Percentiles rank a stretch among this genome's conserved stretches.
These are phyloP conservation scores for Hypselothyrea guttata DNA, from an alignment of 2,888 invertebrate genomes.

Conservation along the genomic window DNA sequence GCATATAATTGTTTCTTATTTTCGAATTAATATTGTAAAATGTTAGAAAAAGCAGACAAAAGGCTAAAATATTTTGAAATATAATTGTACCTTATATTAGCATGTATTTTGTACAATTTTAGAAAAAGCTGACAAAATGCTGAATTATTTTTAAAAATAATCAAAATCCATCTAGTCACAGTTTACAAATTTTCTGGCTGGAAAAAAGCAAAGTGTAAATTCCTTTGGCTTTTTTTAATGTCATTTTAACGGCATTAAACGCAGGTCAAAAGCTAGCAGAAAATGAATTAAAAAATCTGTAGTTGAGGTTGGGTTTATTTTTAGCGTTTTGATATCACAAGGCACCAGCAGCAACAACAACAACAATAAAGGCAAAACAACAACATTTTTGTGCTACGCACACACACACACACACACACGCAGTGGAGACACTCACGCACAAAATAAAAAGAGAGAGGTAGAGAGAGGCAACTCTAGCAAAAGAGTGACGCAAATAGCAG, in stretches of 20 bases:
- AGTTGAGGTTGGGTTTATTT: constrained; percentile 68
- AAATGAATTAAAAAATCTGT: constrained; percentile 33
- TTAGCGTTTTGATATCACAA: constrained; percentile 74
- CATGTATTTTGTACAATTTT: too few relatives aligned
- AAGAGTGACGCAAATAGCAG: constrained; percentile 71
- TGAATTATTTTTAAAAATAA: too few relatives aligned
- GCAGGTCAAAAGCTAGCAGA: constrained; percentile 56
- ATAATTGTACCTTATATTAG: too few relatives aligned
- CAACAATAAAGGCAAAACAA: constrained; percentile 41
- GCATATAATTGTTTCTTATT: too few relatives aligned
- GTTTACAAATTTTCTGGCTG: too few relatives aligned
- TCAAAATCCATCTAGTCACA: too few relatives aligned
- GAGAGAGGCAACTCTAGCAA: constrained; percentile 30
- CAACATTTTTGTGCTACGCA: constrained; percentile 48
- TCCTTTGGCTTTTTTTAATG: constrained; percentile 45
- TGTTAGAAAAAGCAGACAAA: too few relatives aligned
- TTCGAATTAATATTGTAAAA: too few relatives aligned
- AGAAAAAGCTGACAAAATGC: too few relatives aligned
- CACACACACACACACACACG: constrained; percentile 29
- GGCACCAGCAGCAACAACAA: constrained; percentile 56
- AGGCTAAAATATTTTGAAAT: too few relatives aligned
- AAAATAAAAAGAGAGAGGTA: constrained; percentile 15
- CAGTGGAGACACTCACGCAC: constrained; percentile 16
- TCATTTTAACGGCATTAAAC: constrained; percentile 44
- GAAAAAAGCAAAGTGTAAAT: constrained; percentile 22